Evolutionary conservation across 2,113 vertebrate species (phyloP), one percentile per base, ranked within the genome.

Genomic region (Romanogobio albipinnatus): DNA sequence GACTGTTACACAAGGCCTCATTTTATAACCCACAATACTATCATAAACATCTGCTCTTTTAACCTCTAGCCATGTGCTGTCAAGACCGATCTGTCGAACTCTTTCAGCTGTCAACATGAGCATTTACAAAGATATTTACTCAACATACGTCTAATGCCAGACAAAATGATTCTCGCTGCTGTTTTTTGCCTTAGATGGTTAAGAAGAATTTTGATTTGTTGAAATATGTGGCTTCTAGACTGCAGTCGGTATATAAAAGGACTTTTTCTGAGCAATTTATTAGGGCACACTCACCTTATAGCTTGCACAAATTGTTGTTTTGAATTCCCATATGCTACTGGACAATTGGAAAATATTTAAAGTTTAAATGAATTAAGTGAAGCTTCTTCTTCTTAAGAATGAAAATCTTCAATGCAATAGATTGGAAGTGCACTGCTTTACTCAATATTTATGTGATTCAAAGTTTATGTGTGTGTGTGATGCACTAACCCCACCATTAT

Each of bases 391-490:
- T 22, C 43, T 70, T 59, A 64, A 70, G 59, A 26, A 66, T 13
- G 22, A 64, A 85, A 58, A 68, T 61, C 45, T 13, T 10, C 45
- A 77, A 82, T 73, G 78, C 71, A 43, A 33, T 45, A 17, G 59
- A 82, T 47, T 47, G 29, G 26, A 33, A 70, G 71, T 82, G 51
- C 51, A 62, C 66, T 43, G 71, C 19, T 56, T 82, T n/a, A 5
- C 76, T 81, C 64, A 75, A 26, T 66, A 19, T 68, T 71, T 82
- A 79, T 70, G 71, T 49, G n/a, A 74, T 15, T 75, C 39, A n/a
- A 78, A 45, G 66, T 76, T 66, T 85, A 47, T 86, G 73, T 86
- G 81, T 79, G 81, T 79, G 84, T 75, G 73, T 82, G 49, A 74
- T 74, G 59, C 53, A 49, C 81, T 76, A 10, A 47, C 9, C 14